These are phyloP conservation scores for Aromia moschata DNA, from an alignment of 2,888 invertebrate species.

Conservation along the genomic window DNA sequence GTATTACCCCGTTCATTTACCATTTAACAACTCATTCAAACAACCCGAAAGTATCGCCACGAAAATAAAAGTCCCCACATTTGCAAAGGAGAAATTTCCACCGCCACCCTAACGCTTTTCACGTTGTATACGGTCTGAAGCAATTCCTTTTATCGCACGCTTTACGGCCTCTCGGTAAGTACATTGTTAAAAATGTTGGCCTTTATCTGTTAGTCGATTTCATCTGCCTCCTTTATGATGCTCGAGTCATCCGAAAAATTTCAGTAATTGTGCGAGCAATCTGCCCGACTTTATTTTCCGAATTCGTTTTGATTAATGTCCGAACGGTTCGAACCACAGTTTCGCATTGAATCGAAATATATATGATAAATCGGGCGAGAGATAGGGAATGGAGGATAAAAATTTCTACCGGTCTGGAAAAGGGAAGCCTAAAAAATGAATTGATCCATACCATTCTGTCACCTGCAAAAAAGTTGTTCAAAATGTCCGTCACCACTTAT, in stretches of 20 bases:
- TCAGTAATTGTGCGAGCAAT: background rate
- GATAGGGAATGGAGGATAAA: no score
- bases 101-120: conserved; percentile 34
- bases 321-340: no score
- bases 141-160: conserved; percentile 38
- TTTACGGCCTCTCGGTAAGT: conserved; percentile 35
- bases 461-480: no score
- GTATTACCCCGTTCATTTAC: no score
- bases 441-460: no score
- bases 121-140: conserved; percentile 37
- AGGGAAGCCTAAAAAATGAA: no score
- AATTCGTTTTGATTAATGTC: no score
- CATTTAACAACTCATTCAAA: background rate
- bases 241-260: background rate
- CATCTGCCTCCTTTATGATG: conserved; percentile 10
- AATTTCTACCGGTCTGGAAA: no score
- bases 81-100: conserved; percentile 35
- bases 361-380: no score
- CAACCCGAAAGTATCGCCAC: background rate
- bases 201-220: conserved; percentile 31
- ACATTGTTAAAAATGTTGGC: conserved; percentile 35
- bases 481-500: no score
- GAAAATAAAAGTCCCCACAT: conserved; percentile 6
- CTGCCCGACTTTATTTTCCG: background rate
- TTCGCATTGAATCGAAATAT: no score